These are phyloP conservation scores for Ptychadena robeensis DNA, from an alignment of 2,797 vertebrate genomes.

Conservation along the genomic window DNA sequence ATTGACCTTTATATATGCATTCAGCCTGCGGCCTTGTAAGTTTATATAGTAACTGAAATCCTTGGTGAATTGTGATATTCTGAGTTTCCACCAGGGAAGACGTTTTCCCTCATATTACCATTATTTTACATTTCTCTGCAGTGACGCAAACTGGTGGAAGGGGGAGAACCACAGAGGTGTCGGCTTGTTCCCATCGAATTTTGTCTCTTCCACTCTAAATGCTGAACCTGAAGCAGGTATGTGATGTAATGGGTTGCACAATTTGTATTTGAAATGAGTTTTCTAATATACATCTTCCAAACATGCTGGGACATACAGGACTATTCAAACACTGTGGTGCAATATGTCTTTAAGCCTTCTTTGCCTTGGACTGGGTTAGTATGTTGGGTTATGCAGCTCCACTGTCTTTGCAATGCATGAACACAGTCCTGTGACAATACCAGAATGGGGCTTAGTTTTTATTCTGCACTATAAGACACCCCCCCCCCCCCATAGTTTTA, in stretches of 20 bases:
- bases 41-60: neutral
- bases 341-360: too few relatives aligned
- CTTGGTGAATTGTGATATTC: neutral
- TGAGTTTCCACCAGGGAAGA: neutral
- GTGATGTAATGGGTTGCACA: constrained; percentile 37
- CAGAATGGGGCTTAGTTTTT: too few relatives aligned
- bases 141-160: constrained; percentile 98
- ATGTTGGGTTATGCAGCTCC: too few relatives aligned
- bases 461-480: too few relatives aligned
- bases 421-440: too few relatives aligned
- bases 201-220: constrained; percentile 89
- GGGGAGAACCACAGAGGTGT: constrained; percentile 96
- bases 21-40: neutral
- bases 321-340: neutral
- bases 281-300: too few relatives aligned
- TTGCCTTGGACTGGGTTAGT: too few relatives aligned
- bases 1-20: neutral
- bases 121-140: constrained; percentile 66
- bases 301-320: neutral
- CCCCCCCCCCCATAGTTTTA: too few relatives aligned
- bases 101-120: neutral
- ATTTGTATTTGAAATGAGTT: too few relatives aligned
- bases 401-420: too few relatives aligned
- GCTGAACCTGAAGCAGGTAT: constrained; percentile 88
- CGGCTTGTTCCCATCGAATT: constrained; percentile 96